Conservation (phyloP, 2,888 invertebrate genomes). For the Marasmarcha lunaedactyla region DNA sequence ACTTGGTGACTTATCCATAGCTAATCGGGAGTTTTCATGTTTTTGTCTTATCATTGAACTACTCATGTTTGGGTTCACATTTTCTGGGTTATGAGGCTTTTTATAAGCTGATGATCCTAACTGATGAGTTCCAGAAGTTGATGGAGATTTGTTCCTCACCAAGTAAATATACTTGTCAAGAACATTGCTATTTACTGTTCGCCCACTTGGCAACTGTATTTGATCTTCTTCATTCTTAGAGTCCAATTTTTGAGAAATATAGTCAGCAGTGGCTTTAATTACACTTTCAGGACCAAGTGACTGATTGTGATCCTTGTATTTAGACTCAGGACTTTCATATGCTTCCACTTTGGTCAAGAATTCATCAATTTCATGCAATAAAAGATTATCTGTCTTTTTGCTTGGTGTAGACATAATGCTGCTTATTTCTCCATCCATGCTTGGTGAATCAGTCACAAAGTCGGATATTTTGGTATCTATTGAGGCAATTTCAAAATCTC, state of each 20-base stretch:
- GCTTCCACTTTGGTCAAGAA: conserved; percentile 56
- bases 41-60: conserved; percentile 2
- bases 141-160: conserved; percentile 35
- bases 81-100: background rate
- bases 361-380: conserved; percentile 60
- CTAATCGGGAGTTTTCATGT: conserved; percentile 17
- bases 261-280: conserved; percentile 52
- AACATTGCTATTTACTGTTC: conserved; percentile 36
- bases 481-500: conserved; percentile 10
- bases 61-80: background rate
- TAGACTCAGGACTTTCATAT: conserved; percentile 47
- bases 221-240: conserved; percentile 28
- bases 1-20: conserved; percentile 33
- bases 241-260: conserved; percentile 44
- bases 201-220: conserved; percentile 42
- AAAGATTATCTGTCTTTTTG: conserved; percentile 52
- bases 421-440: conserved; percentile 62
- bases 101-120: conserved; percentile 14
- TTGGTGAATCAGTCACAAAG: conserved; percentile 32
- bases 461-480: conserved; percentile 14
- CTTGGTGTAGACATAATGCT: conserved; percentile 56
- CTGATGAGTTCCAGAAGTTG: conserved; percentile 15
- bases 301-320: conserved; percentile 27
- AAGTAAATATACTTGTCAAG: conserved; percentile 61
- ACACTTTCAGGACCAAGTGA: conserved; percentile 38